These are phyloP conservation scores for Rhorus exstirpatorius DNA, from an alignment of 2,888 invertebrate genomes.

Conservation along the genomic window DNA sequence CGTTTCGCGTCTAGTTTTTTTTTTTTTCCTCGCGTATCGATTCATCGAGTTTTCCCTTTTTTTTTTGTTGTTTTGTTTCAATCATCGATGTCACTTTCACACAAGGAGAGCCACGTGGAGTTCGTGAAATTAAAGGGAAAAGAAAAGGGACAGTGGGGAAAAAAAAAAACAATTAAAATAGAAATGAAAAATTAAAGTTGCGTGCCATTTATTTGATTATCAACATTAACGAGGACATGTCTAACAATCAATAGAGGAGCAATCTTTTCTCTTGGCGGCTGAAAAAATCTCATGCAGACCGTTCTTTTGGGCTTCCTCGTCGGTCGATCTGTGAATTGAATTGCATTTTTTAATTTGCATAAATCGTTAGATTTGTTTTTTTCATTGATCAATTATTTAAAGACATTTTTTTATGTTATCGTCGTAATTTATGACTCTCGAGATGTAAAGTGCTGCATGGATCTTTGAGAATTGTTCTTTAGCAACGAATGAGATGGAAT, in stretches of 20 bases:
- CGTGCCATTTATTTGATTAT: conserved; percentile 21
- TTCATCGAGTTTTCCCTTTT: conserved; percentile 57
- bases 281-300: conserved; percentile 82
- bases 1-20: conserved; percentile 44
- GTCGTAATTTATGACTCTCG: too few species aligned
- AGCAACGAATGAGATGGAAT: too few species aligned
- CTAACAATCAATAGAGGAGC: conserved; percentile 80
- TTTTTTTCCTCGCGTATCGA: conserved; percentile 38
- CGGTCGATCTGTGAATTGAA: conserved; percentile 78
- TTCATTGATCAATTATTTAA: too few species aligned
- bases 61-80: too few species aligned
- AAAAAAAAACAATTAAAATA: not conserved
- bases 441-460: too few species aligned
- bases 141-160: conserved; percentile 7
- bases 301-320: conserved; percentile 79
- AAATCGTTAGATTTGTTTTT: not conserved
- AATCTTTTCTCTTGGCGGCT: conserved; percentile 82
- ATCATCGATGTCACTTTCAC: conserved; percentile 61
- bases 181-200: not conserved
- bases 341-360: conserved; percentile 11
- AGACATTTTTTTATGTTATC: too few species aligned
- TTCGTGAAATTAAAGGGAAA: conserved; percentile 58
- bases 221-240: not conserved
- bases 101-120: conserved; percentile 22
- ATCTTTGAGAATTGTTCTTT: too few species aligned